Evolutionary conservation across 2,888 invertebrate species (phyloP).

Genomic region (Tetranychus piercei): DNA sequence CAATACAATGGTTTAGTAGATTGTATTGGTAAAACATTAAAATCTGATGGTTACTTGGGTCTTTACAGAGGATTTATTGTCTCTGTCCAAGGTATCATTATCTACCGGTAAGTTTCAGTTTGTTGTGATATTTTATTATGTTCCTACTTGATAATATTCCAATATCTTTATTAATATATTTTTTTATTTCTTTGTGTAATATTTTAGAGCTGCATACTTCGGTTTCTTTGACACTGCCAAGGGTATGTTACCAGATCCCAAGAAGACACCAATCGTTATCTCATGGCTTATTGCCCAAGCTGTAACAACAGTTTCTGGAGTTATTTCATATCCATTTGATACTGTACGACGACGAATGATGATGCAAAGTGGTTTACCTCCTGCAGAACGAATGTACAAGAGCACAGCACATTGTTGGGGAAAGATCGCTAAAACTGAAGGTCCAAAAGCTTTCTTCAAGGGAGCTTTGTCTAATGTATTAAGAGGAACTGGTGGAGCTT

Average conservation of each 20-base stretch:
- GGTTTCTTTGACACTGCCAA: conserved; percentile 90
- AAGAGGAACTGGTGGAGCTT: conserved; percentile 81
- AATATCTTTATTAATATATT: too few relatives aligned
- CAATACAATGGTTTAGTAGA: conserved; percentile 77
- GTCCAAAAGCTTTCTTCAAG: conserved; percentile 73
- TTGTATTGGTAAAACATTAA: conserved; percentile 59
- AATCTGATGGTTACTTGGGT: conserved; percentile 59
- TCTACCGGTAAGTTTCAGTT: conserved; percentile 40
- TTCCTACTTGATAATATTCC: too few relatives aligned
- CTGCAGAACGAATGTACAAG: conserved; percentile 63
- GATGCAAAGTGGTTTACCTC: conserved; percentile 84
- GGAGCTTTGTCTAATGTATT: conserved; percentile 85
- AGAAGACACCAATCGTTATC: conserved; percentile 72
- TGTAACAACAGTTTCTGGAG: conserved; percentile 71
- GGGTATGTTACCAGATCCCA: conserved; percentile 76
- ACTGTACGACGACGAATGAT: conserved; percentile 88
- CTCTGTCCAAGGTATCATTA: conserved; percentile 40
- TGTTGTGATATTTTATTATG: too few relatives aligned
- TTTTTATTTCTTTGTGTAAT: background rate
- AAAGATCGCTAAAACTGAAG: conserved; percentile 66
- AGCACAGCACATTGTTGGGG: conserved; percentile 77
- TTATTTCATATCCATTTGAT: conserved; percentile 90
- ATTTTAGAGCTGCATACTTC: conserved; percentile 70
- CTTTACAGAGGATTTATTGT: conserved; percentile 54
- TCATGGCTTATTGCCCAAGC: conserved; percentile 83